phyloP scores from a whole-genome alignment of 2,113 vertebrate species.

The Dolichotis patagonum region DNA sequence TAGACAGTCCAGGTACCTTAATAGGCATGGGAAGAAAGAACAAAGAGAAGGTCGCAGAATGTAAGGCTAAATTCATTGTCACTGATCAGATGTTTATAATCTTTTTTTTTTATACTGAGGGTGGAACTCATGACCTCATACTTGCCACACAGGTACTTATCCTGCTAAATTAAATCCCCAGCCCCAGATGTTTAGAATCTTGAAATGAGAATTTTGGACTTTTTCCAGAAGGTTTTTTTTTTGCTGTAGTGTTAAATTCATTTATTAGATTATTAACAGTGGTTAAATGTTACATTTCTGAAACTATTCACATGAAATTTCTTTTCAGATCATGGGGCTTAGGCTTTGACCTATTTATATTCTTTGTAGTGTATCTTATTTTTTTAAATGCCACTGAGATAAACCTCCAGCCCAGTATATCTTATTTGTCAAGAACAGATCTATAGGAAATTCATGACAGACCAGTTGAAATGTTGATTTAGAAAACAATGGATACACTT shows the following conservation, averaged over 20 bases:
- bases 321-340: neutral
- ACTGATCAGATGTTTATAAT: conserved; percentile 19
- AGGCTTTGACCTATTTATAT: conserved; percentile 8
- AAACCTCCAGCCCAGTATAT: neutral
- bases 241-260: neutral
- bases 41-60: conserved; percentile 1
- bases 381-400: too few relatives aligned
- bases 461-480: conserved; percentile 53
- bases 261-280: conserved; percentile 42
- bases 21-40: neutral
- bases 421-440: conserved; percentile 55
- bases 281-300: conserved; percentile 52
- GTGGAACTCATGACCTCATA: too few relatives aligned
- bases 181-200: neutral
- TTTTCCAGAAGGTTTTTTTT: neutral
- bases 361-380: neutral
- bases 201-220: neutral
- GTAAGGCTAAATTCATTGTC: neutral
- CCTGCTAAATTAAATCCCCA: too few relatives aligned
- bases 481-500: conserved; percentile 38
- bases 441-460: neutral
- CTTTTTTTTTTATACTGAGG: neutral
- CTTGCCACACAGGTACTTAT: too few relatives aligned
- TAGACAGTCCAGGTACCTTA: neutral
- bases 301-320: conserved; percentile 33